Evolutionary conservation across 1,140 invertebrate species (phyloP), one percentile per base, ranked within the genome.

Genomic region (Pseudomyrmex concolor): DNA sequence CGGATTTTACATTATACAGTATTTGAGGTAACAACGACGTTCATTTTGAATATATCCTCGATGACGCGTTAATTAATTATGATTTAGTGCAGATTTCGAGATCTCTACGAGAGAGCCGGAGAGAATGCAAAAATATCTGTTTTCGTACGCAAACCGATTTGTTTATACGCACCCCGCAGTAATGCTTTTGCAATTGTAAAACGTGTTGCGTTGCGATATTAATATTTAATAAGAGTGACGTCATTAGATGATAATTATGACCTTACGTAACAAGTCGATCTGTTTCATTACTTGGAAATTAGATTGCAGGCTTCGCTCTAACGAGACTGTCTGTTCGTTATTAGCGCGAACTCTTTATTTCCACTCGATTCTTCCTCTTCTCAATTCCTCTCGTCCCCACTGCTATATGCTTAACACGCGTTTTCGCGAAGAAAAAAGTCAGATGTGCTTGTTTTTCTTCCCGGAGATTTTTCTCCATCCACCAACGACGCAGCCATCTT

Each of bases 261-360:
- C 25, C 19, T 66, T 59, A 55, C 15, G 34, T 71, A 55, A 71
- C 2, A 15, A 15, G 13, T 78, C 25, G 10, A 12, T 4, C 8
- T 78, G 34, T 66, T 67, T 67, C 34, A 55, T 71, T 80, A 50
- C 5, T 70, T 80, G 43, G 12, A 59, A 80, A 80, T 80, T 60
- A 80, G 66, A 80, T 60, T 48, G 54, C 48, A 71, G 10, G n/a
- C 25, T 76, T 64, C 0, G 54, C 10, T 17, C 34, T 78, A 78
- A 70, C 34, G 12, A 67, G 51, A 22, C 34, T 22, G 15, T 57
- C 48, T 34, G 34, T 3, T 34, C 34, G 68, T 64, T 83, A 62
- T 84, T 84, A 77, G 45, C 25, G 50, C 5, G 5, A 34, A 34
- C 25, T 51, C n/a, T 88, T 88, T 88, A 87, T 67, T 83, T 82